A percentile compares a stretch with the other conserved stretches of the same genome.
phyloP scores from a whole-genome alignment of 2,888 invertebrate genomes.

The Eudasyphora cyanicolor region DNA sequence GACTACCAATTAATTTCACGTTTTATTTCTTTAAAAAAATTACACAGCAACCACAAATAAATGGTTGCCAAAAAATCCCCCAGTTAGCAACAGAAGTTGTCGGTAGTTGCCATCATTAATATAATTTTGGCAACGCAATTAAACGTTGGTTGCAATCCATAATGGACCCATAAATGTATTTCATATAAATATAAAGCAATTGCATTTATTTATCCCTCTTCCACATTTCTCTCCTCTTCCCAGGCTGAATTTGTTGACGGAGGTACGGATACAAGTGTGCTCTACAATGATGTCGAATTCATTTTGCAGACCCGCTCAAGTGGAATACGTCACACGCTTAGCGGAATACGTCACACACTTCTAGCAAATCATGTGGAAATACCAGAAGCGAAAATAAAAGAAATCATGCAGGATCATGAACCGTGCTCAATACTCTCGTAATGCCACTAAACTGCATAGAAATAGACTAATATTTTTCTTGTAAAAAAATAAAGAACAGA shows the following conservation, averaged over 20 bases:
- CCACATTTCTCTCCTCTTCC: not conserved
- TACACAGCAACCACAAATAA: no score
- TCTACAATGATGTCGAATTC: constrained; percentile 75
- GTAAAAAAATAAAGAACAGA: not conserved
- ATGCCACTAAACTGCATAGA: not conserved
- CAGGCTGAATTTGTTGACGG: constrained; percentile 91
- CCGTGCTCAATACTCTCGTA: constrained; percentile 74
- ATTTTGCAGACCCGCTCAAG: constrained; percentile 78
- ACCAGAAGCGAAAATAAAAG: constrained; percentile 76
- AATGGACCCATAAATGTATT: no score
- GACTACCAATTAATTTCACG: no score
- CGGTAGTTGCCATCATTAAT: no score
- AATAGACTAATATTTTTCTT: not conserved
- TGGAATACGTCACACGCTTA: constrained; percentile 79
- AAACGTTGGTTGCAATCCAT: no score
- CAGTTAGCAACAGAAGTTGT: no score
- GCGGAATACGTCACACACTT: constrained; percentile 83
- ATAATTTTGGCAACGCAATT: no score
- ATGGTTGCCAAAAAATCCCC: no score
- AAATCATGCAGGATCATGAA: constrained; percentile 76
- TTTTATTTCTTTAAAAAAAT: no score
- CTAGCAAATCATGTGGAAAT: constrained; percentile 81
- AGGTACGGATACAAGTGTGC: constrained; percentile 91
- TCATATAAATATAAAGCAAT: not conserved
- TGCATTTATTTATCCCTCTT: not conserved